Evolutionary conservation across 2,888 invertebrate genomes (phyloP).

Genomic region (Apodemia zela): DNA sequence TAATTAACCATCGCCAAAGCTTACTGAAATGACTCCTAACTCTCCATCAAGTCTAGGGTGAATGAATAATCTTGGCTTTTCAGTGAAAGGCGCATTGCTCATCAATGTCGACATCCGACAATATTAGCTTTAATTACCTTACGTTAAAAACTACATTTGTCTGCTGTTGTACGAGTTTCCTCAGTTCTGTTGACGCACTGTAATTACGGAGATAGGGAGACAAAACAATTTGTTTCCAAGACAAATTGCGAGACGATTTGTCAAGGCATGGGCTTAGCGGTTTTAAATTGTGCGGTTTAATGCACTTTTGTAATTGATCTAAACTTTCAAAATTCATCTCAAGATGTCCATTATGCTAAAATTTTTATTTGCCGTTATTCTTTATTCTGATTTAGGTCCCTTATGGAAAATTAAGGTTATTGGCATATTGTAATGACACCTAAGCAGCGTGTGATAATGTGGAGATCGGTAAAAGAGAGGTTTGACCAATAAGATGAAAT

Average conservation of each 20-base stretch:
- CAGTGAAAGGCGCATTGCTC: constrained; percentile 6
- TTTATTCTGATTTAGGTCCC: too few species aligned
- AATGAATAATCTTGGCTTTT: background rate
- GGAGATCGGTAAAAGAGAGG: too few species aligned
- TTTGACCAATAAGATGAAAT: too few species aligned
- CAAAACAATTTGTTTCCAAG: constrained; percentile 34
- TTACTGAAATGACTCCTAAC: background rate
- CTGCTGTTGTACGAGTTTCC: background rate
- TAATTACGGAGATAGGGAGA: constrained; percentile 31
- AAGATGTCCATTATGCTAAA: too few species aligned
- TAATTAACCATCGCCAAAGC: background rate
- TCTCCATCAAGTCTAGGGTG: background rate
- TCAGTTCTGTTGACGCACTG: constrained; percentile 22
- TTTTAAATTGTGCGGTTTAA: constrained; percentile 28
- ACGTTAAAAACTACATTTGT: constrained; percentile 10
- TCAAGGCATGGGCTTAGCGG: constrained; percentile 30
- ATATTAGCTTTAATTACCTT: constrained; percentile 10
- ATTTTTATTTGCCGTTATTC: too few species aligned
- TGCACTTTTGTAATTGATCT: background rate
- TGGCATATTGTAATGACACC: too few species aligned
- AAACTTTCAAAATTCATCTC: too few species aligned
- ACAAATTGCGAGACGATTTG: constrained; percentile 33
- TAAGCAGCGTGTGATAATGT: too few species aligned
- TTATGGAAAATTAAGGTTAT: too few species aligned
- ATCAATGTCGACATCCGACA: constrained; percentile 1